These are phyloP conservation scores for Nasonovia ribisnigri DNA, from an alignment of 2,888 invertebrate genomes.

Conservation along the genomic window DNA sequence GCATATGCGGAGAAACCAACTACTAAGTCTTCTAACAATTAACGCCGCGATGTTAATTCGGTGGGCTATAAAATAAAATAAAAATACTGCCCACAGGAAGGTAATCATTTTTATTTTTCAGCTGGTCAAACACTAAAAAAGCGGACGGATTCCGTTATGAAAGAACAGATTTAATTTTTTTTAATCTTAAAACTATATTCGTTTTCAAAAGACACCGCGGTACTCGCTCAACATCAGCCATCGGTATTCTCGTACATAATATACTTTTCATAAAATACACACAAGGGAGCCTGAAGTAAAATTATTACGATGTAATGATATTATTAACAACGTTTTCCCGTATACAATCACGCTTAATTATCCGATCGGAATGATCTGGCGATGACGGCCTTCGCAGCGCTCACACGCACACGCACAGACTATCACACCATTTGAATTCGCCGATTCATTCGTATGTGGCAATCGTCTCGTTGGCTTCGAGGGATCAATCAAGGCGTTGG, in stretches of 20 bases:
- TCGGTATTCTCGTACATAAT: not conserved
- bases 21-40: slow-evolving; percentile 38
- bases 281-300: not conserved
- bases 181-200: not conserved
- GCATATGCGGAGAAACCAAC: slow-evolving; percentile 1
- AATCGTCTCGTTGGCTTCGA: slow-evolving; percentile 31
- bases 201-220: not conserved
- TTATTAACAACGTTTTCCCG: slow-evolving; percentile 13
- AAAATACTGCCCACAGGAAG: slow-evolving; percentile 30
- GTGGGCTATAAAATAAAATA: slow-evolving; percentile 9
- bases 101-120: slow-evolving; percentile 28
- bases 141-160: not conserved
- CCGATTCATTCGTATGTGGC: slow-evolving; percentile 54
- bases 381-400: slow-evolving; percentile 18
- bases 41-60: slow-evolving; percentile 48
- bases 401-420: not conserved
- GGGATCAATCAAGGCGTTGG: slow-evolving; percentile 54
- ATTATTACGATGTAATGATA: not conserved
- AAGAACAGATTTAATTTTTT: not conserved
- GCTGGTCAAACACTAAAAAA: slow-evolving; percentile 7
- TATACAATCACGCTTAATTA: slow-evolving; percentile 44
- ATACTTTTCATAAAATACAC: not conserved
- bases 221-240: not conserved
- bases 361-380: slow-evolving; percentile 34
- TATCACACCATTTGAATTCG: slow-evolving; percentile 22